Percentiles rank a stretch among this genome's conserved stretches.
These are phyloP conservation scores for Drosophila vallismaia DNA, from an alignment of 2,888 invertebrate genomes.

Conservation along the genomic window DNA sequence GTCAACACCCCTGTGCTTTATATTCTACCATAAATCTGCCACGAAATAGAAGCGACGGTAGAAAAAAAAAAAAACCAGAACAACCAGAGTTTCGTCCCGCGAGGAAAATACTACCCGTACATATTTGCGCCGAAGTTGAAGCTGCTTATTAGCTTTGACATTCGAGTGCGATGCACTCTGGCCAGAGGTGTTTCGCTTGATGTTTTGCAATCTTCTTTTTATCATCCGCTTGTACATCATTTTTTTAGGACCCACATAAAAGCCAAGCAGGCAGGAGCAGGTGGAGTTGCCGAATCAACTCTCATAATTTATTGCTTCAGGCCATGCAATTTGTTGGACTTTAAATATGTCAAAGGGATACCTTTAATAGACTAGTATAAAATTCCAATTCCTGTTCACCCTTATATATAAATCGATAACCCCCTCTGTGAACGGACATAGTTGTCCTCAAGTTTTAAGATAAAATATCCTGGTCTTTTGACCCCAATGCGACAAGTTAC, in stretches of 20 bases:
- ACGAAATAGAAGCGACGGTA: slow-evolving; percentile 49
- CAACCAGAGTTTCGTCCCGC: slow-evolving; percentile 24
- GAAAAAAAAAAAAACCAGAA: not conserved
- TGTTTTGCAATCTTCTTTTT: slow-evolving; percentile 38
- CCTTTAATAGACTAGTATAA: not conserved
- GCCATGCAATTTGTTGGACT: slow-evolving; percentile 12
- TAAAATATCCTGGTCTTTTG: slow-evolving; percentile 25
- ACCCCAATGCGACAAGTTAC: slow-evolving; percentile 33
- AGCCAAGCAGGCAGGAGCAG: not conserved
- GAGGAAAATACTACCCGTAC: slow-evolving; percentile 9
- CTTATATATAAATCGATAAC: slow-evolving; percentile 1
- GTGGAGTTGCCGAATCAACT: slow-evolving; percentile 1
- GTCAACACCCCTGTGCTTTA: slow-evolving; percentile 52
- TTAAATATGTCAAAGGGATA: not conserved
- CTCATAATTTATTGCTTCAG: slow-evolving; percentile 31
- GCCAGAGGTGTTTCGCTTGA: slow-evolving; percentile 38
- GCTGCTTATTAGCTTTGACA: slow-evolving; percentile 67
- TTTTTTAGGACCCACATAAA: slow-evolving; percentile 28
- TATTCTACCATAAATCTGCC: slow-evolving; percentile 69
- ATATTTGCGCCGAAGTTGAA: slow-evolving; percentile 11
- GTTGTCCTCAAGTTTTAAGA: slow-evolving; percentile 32
- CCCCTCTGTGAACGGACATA: slow-evolving; percentile 13
- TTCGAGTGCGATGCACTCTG: slow-evolving; percentile 40
- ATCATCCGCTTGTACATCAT: slow-evolving; percentile 28
- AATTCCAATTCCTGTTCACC: not conserved